Conservation (phyloP, 2,888 invertebrate species). For the Creontiades dilutus region DNA sequence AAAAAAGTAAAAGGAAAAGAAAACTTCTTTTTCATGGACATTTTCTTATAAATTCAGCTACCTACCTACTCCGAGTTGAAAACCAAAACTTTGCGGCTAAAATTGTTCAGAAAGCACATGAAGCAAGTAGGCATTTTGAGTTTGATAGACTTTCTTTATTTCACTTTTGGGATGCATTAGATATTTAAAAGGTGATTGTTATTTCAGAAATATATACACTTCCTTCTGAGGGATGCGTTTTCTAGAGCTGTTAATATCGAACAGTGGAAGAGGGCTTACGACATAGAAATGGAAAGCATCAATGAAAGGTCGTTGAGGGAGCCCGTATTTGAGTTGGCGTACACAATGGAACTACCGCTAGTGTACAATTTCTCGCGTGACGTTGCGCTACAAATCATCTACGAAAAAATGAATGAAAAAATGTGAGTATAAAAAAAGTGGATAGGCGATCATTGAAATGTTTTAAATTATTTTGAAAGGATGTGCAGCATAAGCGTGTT, state of each 20-base stretch:
- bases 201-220: not conserved
- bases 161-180: not conserved
- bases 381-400: not conserved
- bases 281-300: not conserved
- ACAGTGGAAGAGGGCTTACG: not conserved
- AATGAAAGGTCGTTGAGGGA: not conserved
- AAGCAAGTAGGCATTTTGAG: too few species aligned
- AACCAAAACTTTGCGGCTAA: too few species aligned
- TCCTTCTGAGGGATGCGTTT: not conserved
- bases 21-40: too few species aligned
- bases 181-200: too few species aligned
- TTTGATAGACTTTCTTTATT: not conserved
- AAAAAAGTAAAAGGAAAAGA: too few species aligned
- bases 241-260: not conserved
- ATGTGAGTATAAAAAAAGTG: too few species aligned
- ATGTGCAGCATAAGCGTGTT: too few species aligned
- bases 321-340: not conserved
- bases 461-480: too few species aligned
- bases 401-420: not conserved
- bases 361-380: not conserved
- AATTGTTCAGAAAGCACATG: too few species aligned
- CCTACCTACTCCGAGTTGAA: too few species aligned
- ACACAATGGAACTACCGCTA: not conserved
- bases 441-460: too few species aligned
- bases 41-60: too few species aligned